phyloP scores from a whole-genome alignment of 2,888 invertebrate genomes.

The Sminthurides aquaticus region DNA sequence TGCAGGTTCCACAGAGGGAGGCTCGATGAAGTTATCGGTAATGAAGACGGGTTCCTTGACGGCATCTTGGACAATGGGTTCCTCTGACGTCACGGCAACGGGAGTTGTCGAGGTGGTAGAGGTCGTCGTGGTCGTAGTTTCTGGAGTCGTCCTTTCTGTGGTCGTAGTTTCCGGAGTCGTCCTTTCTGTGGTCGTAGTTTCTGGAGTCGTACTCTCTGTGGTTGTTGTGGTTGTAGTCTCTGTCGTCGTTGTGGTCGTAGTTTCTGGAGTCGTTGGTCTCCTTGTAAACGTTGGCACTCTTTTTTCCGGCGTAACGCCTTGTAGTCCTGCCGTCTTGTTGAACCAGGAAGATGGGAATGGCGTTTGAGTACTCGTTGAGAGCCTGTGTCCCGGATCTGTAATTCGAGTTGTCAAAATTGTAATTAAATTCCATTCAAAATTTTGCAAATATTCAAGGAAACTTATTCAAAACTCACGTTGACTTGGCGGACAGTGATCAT shows the following conservation, averaged over 20 bases:
- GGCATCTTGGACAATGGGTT: not conserved
- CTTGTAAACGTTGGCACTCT: not conserved
- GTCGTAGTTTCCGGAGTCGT: too few species aligned
- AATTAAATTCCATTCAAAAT: not conserved
- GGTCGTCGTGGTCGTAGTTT: not conserved
- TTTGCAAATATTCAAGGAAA: too few species aligned
- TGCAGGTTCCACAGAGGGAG: not conserved
- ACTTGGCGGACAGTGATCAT: conserved; percentile 66
- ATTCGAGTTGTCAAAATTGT: not conserved
- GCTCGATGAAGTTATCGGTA: too few species aligned
- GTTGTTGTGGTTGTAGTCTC: conserved; percentile 4
- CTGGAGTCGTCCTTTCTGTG: too few species aligned
- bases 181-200: not conserved
- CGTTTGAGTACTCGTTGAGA: conserved; percentile 12
- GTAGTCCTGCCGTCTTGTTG: conserved; percentile 21
- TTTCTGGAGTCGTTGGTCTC: not conserved
- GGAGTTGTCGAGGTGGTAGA: not conserved
- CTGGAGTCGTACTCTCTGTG: not conserved
- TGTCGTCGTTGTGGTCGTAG: not conserved
- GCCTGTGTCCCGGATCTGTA: conserved; percentile 25
- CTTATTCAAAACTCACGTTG: conserved; percentile 14
- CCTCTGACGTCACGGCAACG: not conserved
- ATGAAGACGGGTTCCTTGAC: too few species aligned
- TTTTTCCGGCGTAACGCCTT: too few species aligned
- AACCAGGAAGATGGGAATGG: conserved; percentile 22